phyloP scores from a whole-genome alignment of 53 echinoderm and acorn worm species.

The Stichopus horrens region DNA sequence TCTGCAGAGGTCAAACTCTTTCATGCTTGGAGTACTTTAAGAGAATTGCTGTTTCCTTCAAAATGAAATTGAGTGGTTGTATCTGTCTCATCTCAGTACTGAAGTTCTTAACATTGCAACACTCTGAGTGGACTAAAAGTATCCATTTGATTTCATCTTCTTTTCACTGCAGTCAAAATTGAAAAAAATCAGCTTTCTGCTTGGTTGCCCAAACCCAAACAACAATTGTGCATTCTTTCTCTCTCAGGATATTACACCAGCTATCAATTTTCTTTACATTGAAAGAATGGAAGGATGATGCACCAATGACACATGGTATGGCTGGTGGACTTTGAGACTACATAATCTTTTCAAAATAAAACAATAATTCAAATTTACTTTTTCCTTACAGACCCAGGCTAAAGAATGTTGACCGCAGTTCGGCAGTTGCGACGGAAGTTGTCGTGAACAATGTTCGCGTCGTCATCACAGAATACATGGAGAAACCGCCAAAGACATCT shows the following conservation, averaged over 20 bases:
- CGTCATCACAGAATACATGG: constrained; percentile 91
- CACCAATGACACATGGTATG: no score
- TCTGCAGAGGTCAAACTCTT: constrained; percentile 4
- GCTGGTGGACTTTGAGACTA: no score
- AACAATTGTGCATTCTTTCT: no score
- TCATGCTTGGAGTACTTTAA: background rate
- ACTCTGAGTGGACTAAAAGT: no score
- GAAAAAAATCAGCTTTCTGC: no score
- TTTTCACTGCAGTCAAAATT: no score
- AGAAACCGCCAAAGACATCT: constrained; percentile 70
- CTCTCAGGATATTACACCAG: no score
- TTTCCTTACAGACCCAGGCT: constrained; percentile 76
- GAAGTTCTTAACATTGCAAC: no score
- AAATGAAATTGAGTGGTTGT: background rate
- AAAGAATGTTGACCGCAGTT: constrained; percentile 93
- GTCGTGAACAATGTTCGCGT: constrained; percentile 92
- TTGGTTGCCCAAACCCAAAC: no score
- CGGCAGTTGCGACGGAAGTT: constrained; percentile 84
- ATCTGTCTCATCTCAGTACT: background rate
- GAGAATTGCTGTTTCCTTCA: background rate
- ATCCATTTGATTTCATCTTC: no score
- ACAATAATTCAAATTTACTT: background rate
- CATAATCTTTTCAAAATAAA: background rate
- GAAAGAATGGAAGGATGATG: no score
- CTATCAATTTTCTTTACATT: no score